Conservation (phyloP, 2,797 vertebrate species). For the Neosalanx taihuensis region DNA sequence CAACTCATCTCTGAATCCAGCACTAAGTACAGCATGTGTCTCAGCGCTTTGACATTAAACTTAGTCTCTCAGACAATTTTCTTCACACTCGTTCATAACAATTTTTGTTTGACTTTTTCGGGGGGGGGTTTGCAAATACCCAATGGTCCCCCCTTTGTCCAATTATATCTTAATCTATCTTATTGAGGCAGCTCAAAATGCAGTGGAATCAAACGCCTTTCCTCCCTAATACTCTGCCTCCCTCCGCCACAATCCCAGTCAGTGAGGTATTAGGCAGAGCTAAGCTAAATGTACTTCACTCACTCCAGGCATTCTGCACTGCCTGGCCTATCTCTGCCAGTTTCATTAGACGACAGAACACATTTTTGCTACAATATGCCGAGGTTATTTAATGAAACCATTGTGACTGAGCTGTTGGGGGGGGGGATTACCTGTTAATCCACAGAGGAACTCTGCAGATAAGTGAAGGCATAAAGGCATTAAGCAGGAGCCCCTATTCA, state of each 20-base stretch:
- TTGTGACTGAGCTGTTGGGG: conserved; percentile 54
- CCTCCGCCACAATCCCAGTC: conserved; percentile 43
- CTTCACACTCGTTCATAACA: conserved; percentile 12
- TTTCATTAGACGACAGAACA: conserved; percentile 57
- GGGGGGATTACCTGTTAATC: conserved; percentile 67
- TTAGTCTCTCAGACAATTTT: conserved; percentile 14
- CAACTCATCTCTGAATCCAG: too few species aligned
- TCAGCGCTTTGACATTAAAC: background rate
- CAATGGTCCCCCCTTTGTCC: conserved; percentile 36
- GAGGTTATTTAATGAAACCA: conserved; percentile 65
- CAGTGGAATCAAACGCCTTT: conserved; percentile 41
- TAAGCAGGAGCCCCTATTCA: conserved; percentile 34
- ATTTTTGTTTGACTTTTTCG: conserved; percentile 37
- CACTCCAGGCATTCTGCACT: conserved; percentile 52
- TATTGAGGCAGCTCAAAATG: conserved; percentile 42
- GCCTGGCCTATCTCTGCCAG: conserved; percentile 44
- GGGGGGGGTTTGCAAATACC: conserved; percentile 29
- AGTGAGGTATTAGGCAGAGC: conserved; percentile 54
- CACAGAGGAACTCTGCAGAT: conserved; percentile 64
- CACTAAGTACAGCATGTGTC: too few species aligned
- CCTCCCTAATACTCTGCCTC: conserved; percentile 45
- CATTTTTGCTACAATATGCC: conserved; percentile 58
- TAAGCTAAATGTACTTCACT: conserved; percentile 42
- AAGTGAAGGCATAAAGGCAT: conserved; percentile 59
- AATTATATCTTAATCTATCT: conserved; percentile 54